A percentile compares a stretch with the other conserved stretches of the same genome.
Evolutionary conservation across 2,797 vertebrate species (phyloP).

Genomic region (Agapornis canus): DNA sequence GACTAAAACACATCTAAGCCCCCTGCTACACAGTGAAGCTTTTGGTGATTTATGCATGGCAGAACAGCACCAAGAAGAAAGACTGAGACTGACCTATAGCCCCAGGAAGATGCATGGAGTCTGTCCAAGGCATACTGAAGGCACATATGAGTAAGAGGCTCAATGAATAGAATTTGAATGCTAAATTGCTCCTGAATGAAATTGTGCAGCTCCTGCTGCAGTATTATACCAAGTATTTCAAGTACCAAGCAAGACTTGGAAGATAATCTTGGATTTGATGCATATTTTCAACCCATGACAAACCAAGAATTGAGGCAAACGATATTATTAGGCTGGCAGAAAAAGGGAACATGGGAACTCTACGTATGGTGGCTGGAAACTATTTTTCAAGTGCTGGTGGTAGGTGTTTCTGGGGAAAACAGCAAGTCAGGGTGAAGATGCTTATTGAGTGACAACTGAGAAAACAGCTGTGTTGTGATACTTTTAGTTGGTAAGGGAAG

Average conservation of each 20-base stretch:
- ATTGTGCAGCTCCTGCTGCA: neutral
- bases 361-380: neutral
- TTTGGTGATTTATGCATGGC: neutral
- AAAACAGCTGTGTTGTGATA: neutral
- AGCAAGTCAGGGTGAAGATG: neutral
- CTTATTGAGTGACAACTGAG: neutral
- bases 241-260: neutral
- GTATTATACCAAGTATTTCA: neutral
- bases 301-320: neutral
- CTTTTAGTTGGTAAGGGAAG: neutral
- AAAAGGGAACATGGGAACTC: neutral
- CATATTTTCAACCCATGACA: neutral
- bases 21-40: accelerated
- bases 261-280: neutral
- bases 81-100: neutral
- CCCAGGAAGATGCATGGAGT: neutral
- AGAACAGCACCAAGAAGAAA: neutral
- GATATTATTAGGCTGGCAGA: neutral
- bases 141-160: accelerated
- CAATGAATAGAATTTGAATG: neutral
- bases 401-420: neutral
- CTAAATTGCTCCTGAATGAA: neutral
- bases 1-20: neutral
- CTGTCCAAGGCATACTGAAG: neutral
- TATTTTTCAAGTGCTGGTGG: neutral